Percentiles rank a stretch among this genome's conserved stretches.
These are phyloP conservation scores for Cacoxenus indagator DNA, from an alignment of 2,888 invertebrate species.

Conservation along the genomic window DNA sequence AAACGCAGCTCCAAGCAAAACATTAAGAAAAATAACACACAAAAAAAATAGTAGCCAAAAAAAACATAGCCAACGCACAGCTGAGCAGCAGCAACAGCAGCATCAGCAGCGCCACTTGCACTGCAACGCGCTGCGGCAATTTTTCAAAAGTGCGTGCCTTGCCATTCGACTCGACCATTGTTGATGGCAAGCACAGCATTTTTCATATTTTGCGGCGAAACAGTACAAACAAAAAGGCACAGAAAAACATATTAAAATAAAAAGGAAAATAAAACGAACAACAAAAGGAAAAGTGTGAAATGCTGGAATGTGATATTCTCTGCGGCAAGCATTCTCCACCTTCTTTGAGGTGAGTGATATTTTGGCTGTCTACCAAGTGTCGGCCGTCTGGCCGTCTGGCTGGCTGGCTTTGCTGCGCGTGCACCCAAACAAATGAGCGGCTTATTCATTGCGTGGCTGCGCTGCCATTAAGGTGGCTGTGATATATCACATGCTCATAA, in stretches of 20 bases:
- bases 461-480: conserved; percentile 63
- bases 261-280: neutral
- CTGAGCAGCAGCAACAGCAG: neutral
- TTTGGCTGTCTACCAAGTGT: no score
- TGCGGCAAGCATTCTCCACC: no score
- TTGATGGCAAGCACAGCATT: conserved; percentile 27
- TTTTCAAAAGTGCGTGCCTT: conserved; percentile 38
- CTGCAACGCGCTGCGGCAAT: conserved; percentile 33
- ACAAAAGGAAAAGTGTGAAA: neutral
- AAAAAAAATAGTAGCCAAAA: conserved; percentile 19
- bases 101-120: neutral
- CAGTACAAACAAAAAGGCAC: conserved; percentile 31
- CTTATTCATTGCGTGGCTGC: conserved; percentile 61
- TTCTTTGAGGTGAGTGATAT: neutral
- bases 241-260: conserved; percentile 46
- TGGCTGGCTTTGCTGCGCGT: conserved; percentile 25
- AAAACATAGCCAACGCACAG: conserved; percentile 13
- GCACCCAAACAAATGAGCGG: conserved; percentile 60
- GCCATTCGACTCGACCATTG: conserved; percentile 11
- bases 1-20: neutral
- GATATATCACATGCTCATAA: conserved; percentile 69
- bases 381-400: no score
- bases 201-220: conserved; percentile 22
- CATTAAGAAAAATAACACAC: neutral
- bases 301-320: no score